These are phyloP conservation scores for Zeus faber DNA, from an alignment of 2,113 vertebrate species.

Conservation along the genomic window DNA sequence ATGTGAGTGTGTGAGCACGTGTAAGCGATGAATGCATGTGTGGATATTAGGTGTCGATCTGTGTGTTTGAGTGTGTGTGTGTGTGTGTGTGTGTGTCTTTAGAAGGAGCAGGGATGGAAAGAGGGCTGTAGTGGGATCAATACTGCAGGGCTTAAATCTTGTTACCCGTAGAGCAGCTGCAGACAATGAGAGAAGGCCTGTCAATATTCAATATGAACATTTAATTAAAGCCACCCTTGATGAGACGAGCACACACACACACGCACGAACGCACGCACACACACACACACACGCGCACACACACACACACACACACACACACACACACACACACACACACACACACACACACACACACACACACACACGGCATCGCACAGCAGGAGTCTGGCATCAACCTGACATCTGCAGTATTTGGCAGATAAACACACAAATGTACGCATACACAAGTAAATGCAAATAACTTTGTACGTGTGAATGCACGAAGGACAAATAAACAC, in stretches of 20 bases:
- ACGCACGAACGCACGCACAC: conserved; percentile 20
- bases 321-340: conserved; percentile 11
- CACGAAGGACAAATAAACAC: conserved; percentile 4
- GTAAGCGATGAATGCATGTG: neutral
- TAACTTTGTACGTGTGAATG: conserved; percentile 3
- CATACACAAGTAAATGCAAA: conserved; percentile 17
- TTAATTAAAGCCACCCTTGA: conserved; percentile 63
- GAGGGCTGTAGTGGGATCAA: conserved; percentile 37
- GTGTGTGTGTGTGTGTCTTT: conserved; percentile 6
- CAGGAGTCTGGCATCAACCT: conserved; percentile 28
- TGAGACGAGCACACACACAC: conserved; percentile 25
- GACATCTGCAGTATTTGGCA: conserved; percentile 17
- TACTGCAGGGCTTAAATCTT: conserved; percentile 46
- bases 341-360: conserved; percentile 24
- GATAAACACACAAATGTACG: too few species aligned
- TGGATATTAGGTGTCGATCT: neutral
- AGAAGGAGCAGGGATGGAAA: conserved; percentile 15
- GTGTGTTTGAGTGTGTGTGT: conserved; percentile 4
- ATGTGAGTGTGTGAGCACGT: neutral
- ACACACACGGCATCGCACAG: conserved; percentile 44
- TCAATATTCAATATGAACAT: conserved; percentile 61
- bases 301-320: conserved; percentile 35
- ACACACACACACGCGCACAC: conserved; percentile 17
- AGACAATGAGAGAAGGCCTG: conserved; percentile 42
- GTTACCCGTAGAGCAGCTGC: conserved; percentile 48